Evolutionary conservation across 2,888 invertebrate species (phyloP), one percentile per base, ranked within the genome.

Genomic region (Noctua fimbriata): DNA sequence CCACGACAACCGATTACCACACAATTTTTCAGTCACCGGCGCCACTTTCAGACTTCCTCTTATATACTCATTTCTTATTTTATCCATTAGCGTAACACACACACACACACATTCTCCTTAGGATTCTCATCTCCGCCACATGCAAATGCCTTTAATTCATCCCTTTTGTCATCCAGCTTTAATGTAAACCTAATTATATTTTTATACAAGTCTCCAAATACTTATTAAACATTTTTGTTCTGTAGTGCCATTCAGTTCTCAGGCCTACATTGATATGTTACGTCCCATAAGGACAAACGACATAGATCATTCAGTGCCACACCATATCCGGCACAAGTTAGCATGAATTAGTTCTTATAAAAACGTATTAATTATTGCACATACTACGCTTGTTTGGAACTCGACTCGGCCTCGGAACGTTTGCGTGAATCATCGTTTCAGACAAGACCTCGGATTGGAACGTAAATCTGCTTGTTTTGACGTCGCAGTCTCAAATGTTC

Each of bases 401-500:
- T 70, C n/a, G 71, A 67, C 47, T 74, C 70, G 83, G 66, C 87
- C 89, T 78, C 85, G 83, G 79, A 69, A 74, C 78, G 65, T 60
- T 69, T 28, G 65, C 60, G 67, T 89, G 85, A 87, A 75, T 88
- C 87, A 88, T 80, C 76, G 67, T 78, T 85, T 79, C 72, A 78
- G 65, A 84, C 73, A 69, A 78, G 79, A 76, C 78, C 84, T 83
- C 83, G 82, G 41, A 78, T 73, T 84, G 79, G 69, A 86, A 83
- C 83, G 84, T 67, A 67, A 70, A 73, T 76, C 79, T 72, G 47
- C 58, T 73, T 86, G 66, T 67, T 79, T 79, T 83, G 79, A 74
- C 58, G 73, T 49, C 24, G 73, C 14, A 60, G 66, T 84, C 52
- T 52, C 36, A 52, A 83, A 77, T 82, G 77, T 83, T 85, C 85